Conservation (phyloP, 2,113 vertebrate species). For the Mastomys natalensis region DNA sequence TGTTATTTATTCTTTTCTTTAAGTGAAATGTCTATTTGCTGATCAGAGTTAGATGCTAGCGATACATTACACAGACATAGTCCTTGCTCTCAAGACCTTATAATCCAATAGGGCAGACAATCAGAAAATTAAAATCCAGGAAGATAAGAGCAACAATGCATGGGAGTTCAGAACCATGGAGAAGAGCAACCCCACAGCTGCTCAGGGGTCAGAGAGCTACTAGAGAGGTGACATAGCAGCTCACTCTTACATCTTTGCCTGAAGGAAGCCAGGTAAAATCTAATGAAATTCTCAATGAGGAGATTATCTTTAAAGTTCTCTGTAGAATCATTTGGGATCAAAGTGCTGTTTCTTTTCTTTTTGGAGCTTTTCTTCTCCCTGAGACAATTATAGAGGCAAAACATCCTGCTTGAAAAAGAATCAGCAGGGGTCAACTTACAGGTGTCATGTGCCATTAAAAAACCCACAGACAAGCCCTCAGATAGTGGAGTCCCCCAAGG, state of each 20-base stretch:
- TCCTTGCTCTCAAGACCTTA: not conserved
- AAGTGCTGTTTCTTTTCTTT: constrained; percentile 28
- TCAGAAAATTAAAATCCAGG: constrained; percentile 57
- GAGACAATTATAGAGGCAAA: constrained; percentile 62
- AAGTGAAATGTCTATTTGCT: constrained; percentile 20
- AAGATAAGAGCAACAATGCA: constrained; percentile 32
- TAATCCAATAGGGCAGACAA: not conserved
- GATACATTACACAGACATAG: not conserved
- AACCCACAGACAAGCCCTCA: not conserved
- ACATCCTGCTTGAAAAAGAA: constrained; percentile 27
- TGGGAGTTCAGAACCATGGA: not conserved
- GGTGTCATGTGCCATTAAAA: not conserved
- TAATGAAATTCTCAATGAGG: constrained; percentile 51
- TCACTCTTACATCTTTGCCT: not conserved
- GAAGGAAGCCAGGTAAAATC: constrained; percentile 24
- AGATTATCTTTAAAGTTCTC: constrained; percentile 60
- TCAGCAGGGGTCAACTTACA: constrained; percentile 29
- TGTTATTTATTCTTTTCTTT: not conserved
- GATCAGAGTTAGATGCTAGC: not conserved
- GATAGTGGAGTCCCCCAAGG: not conserved
- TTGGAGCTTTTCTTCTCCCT: constrained; percentile 28
- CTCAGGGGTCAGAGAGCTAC: not conserved
- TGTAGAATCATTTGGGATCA: not conserved
- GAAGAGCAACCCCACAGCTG: not conserved
- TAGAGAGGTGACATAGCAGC: not conserved